phyloP scores from a whole-genome alignment of 1,140 invertebrate genomes.

The Thaumetopoea pityocampa region DNA sequence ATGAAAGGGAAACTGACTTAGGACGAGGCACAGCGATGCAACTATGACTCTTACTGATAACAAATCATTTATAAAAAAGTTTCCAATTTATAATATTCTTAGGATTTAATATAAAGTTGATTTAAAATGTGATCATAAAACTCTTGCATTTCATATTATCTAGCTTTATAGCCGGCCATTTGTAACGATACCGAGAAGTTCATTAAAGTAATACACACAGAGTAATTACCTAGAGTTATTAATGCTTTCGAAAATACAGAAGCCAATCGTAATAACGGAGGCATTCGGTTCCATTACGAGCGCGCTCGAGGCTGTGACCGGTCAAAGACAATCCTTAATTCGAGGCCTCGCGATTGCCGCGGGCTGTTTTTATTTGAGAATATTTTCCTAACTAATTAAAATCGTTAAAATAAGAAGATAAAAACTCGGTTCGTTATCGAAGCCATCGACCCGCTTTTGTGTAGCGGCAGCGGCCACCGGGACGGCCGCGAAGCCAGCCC shows the following conservation, averaged over 20 bases:
- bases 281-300: constrained; percentile 49
- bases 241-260: constrained; percentile 46
- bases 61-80: no score
- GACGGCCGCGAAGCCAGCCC: constrained; percentile 32
- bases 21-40: no score
- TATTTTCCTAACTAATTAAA: constrained; percentile 75
- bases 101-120: no score
- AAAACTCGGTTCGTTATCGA: constrained; percentile 65
- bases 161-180: constrained; percentile 18
- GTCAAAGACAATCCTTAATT: constrained; percentile 51
- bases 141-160: constrained; percentile 12
- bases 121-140: not conserved
- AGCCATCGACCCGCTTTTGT: constrained; percentile 66
- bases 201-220: constrained; percentile 31
- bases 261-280: constrained; percentile 52
- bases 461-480: constrained; percentile 62
- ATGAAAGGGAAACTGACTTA: no score
- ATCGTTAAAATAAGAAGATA: constrained; percentile 69
- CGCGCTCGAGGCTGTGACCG: constrained; percentile 36
- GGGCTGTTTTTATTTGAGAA: constrained; percentile 66
- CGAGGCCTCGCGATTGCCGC: constrained; percentile 30
- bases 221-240: constrained; percentile 38
- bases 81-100: no score
- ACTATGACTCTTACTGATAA: no score
- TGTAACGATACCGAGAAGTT: constrained; percentile 26